Evolutionary conservation across 1,140 invertebrate species (phyloP), one percentile per base, ranked within the genome.

Genomic region (Pteromalus puparum): DNA sequence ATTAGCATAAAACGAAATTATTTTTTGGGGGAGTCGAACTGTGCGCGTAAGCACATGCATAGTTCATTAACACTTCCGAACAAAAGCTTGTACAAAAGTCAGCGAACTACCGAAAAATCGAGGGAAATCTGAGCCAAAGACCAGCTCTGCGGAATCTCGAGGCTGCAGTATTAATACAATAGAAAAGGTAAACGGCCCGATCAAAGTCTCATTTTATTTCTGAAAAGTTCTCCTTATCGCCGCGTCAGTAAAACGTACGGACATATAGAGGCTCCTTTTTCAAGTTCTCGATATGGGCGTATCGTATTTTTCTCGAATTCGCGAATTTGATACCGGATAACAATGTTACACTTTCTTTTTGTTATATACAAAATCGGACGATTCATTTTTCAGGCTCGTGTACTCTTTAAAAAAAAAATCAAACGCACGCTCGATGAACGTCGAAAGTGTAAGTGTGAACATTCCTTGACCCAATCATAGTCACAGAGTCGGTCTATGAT

Each of bases 281-380:
- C 26, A 70, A 70, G 10, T 70, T 70, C 67, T 28, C 67, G 26
- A 70, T 70, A 70, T 61, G 21, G 21, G 67, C 24, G 28, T 70
- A 70, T 70, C 67, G 7, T 70, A 70, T 28, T 70, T 70, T 70
- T 70, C 24, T 70, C 28, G 24, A 70, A 70, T 28, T 28, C 67
- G 26, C 53, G 53, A 61, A 61, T 61, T 61, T 61, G 53, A 61
- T 61, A 61, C 18, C 53, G 53, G 21, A 61, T 61, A 18, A 61
- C 53, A 61, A 61, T 53, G 48, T 18, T 21, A 21, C 53, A 12
- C 38, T 10, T 42, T 42, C 5, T 61, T n/a, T 61, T 18, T 2
- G 0, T n/a, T 4, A 1, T 48, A 12, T 13, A 15, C 12, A 53
- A 53, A 53, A 53, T 53, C 18, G n/a, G n/a, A 5, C 18, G 42